phyloP scores from a whole-genome alignment of 2,888 invertebrate genomes.

The Taenaris catops region DNA sequence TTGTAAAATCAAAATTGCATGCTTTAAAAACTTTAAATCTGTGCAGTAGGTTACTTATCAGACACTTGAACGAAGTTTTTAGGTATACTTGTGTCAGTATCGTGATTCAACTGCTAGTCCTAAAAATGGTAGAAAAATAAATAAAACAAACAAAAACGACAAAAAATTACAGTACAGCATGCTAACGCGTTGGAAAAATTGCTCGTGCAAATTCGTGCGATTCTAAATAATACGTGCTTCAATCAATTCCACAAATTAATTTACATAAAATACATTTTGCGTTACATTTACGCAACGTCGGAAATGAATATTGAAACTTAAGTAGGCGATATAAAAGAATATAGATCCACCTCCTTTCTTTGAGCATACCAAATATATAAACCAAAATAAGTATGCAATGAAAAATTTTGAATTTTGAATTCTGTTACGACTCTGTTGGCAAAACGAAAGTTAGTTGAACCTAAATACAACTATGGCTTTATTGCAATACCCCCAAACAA shows the following conservation, averaged over 20 bases:
- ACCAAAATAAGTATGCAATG: slow-evolving; percentile 47
- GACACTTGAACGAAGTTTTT: too few species aligned
- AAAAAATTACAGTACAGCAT: too few species aligned
- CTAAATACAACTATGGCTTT: too few species aligned
- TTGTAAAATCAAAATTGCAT: too few species aligned
- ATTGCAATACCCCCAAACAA: too few species aligned
- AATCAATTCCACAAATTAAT: background rate
- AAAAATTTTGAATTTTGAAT: slow-evolving; percentile 69
- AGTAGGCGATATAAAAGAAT: slow-evolving; percentile 17
- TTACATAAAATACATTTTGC: slow-evolving; percentile 2
- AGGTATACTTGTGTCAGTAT: too few species aligned
- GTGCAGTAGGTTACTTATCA: too few species aligned
- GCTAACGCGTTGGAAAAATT: slow-evolving; percentile 17
- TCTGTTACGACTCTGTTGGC: slow-evolving; percentile 65
- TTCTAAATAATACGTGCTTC: slow-evolving; percentile 21
- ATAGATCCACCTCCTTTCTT: slow-evolving; percentile 65
- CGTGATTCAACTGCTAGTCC: too few species aligned
- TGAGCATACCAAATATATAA: slow-evolving; percentile 65
- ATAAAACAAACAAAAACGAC: too few species aligned
- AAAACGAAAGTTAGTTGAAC: slow-evolving; percentile 28
- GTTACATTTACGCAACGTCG: slow-evolving; percentile 3
- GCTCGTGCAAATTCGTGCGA: slow-evolving; percentile 28
- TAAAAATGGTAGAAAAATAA: too few species aligned
- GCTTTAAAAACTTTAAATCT: too few species aligned
- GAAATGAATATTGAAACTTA: slow-evolving; percentile 5